Conservation (phyloP, 2,113 vertebrate species). For the Apodemus speciosus region DNA sequence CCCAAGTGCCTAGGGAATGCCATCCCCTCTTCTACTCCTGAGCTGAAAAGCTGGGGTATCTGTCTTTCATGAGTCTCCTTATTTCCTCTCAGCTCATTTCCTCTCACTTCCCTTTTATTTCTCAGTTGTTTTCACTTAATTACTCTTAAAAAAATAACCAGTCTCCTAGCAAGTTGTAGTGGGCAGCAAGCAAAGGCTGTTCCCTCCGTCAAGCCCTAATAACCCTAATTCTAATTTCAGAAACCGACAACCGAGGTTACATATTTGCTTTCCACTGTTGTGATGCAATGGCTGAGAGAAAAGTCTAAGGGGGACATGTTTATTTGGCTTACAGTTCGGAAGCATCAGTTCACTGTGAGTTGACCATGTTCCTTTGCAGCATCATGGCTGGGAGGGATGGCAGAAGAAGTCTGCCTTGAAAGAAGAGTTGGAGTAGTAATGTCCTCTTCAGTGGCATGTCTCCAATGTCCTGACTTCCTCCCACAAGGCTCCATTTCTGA, state of each 20-base stretch:
- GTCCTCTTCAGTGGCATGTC: background rate
- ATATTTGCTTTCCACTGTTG: background rate
- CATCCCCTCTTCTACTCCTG: background rate
- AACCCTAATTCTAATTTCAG: background rate
- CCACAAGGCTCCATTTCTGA: background rate
- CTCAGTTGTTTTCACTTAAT: background rate
- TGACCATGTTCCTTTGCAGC: background rate
- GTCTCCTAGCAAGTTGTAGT: background rate
- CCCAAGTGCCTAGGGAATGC: background rate
- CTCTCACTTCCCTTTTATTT: conserved; percentile 26
- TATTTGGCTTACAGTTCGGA: background rate
- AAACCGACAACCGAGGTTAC: too few relatives aligned
- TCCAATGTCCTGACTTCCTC: background rate
- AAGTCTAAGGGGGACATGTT: background rate
- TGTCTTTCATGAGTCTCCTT: background rate
- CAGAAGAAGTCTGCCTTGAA: background rate
- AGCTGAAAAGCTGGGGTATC: background rate
- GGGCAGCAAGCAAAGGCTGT: background rate
- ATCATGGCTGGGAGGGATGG: background rate
- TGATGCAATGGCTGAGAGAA: background rate
- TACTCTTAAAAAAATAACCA: background rate
- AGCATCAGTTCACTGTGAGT: background rate
- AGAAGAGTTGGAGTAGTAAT: background rate
- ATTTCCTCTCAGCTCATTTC: conserved; percentile 2
- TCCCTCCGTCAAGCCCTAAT: background rate